Evolutionary conservation across 2,888 invertebrate species (phyloP), one percentile per base, ranked within the genome.

Genomic region (Aspidiotus destructor): DNA sequence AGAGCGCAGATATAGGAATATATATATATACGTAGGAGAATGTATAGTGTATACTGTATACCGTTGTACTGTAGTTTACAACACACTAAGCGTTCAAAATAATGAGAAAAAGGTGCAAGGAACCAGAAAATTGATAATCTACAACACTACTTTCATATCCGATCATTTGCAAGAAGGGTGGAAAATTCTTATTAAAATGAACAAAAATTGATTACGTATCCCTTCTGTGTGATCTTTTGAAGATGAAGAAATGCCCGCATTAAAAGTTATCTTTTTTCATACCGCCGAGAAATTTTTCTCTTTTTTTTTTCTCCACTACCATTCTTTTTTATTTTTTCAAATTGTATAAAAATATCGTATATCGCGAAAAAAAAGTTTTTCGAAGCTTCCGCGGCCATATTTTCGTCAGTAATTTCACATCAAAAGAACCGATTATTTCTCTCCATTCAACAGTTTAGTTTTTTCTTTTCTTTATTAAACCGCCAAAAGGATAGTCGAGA

Each of bases 51-150:
- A 28, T 28, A 28, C 28, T 28, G 28, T 28, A n/a, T n/a, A 28
- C 28, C 28, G 28, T 28, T 28, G 28, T 28, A 28, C 28, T 28
- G 28, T 64, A 57, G 64, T 42, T 48, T 65, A 65, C 65, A 42
- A 65, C 65, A 64, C 52, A 52, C 13, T 17, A 54, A 57, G 65
- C 65, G 58, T 65, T 65, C 58, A 65, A 65, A 65, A 69, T 69
- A 69, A 69, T 69, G 69, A 69, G 69, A 69, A 69, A 69, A 69
- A 69, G 69, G 69, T 62, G 69, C 69, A 62, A 69, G 69, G 69
- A 69, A 69, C 61, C 69, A 69, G 69, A 69, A 69, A 69, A 69
- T 69, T 69, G 69, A 62, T 69, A 69, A 69, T 69, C 65, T 65
- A 65, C 65, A 65, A 65, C 65, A 65, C 65, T 65, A 65, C 65